These are phyloP conservation scores for Hirtodrosophila confusa DNA, from an alignment of 2,888 invertebrate genomes.

Conservation along the genomic window DNA sequence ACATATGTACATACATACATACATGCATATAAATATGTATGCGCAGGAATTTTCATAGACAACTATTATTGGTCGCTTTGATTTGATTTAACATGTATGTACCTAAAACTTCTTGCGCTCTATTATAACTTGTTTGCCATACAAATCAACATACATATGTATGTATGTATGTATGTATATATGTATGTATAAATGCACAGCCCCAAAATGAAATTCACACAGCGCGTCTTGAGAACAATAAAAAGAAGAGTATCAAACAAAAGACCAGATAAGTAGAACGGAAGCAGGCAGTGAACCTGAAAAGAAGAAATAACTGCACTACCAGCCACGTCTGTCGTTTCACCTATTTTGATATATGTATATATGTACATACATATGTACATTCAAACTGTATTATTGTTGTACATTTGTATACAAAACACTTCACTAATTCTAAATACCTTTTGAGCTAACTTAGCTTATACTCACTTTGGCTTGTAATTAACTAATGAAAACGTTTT, in stretches of 20 bases:
- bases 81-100: constrained; percentile 24
- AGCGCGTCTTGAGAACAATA: constrained; percentile 40
- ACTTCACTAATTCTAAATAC: background rate
- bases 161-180: background rate
- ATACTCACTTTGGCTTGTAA: constrained; percentile 37
- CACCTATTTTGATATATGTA: constrained; percentile 22
- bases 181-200: constrained; percentile 3
- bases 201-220: constrained; percentile 42
- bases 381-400: background rate
- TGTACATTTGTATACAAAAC: background rate
- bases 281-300: constrained; percentile 76
- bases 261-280: constrained; percentile 70
- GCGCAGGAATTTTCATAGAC: constrained; percentile 38
- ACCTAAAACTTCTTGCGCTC: constrained; percentile 15
- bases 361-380: constrained; percentile 7
- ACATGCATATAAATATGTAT: constrained; percentile 7
- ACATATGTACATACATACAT: background rate
- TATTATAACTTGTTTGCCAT: constrained; percentile 38
- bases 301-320: constrained; percentile 64
- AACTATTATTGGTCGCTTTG: constrained; percentile 29
- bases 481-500: constrained; percentile 25
- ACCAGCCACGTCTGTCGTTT: constrained; percentile 13
- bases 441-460: background rate
- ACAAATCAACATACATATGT: background rate
- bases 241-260: constrained; percentile 58